Base-by-base conservation (phyloP, 2,113 vertebrate species). In the Zosterops pallidus region DNA sequence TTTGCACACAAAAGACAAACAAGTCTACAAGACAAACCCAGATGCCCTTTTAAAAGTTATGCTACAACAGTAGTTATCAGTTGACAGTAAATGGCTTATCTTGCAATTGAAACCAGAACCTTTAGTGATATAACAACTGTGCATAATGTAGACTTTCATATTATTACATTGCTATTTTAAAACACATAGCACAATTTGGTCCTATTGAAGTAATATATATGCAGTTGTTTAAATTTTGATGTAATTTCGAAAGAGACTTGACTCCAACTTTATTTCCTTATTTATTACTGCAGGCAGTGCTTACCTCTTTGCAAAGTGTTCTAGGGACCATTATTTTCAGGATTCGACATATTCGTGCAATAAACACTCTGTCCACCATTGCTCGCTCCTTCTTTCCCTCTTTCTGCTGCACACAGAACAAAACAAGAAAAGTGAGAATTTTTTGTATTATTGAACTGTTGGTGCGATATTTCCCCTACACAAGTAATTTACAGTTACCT, bases 281-380 rank as follows among this genome's bases (percentile, higher is more conserved):
- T 75, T 92, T 92, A 39, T 57, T 78, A 93, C 39, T 62, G 31
- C 24, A 84, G 42, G 12, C 63, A 93, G 94, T 41, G 77, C 98
- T 94, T 96, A 99, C 99, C 99, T 99, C 99, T 98, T 98, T 99
- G 97, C 98, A 98, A 96, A 99, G 96, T 19, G 98, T 69, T 70
- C 96, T 97, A 55, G 99, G 99, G 14, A 99, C 98, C 98, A 99
- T 98, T 96, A 99, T 98, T 93, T 93, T 97, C 88, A 99, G 33
- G 75, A 99, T 99, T 78, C 89, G 96, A 29, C 96, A 85, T 64
- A 99, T 98, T 55, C 99, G 97, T 82, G 93, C 81, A 89, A 99
- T 97, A 96, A 99, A 99, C 12, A 98, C 96, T 71, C 95, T 98
- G 97, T 99, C 99, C 96, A 99, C 99, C 50, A 98, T 92, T 6